These are phyloP conservation scores for Heliconius charithonia DNA, from an alignment of 2,888 invertebrate genomes.

Conservation along the genomic window DNA sequence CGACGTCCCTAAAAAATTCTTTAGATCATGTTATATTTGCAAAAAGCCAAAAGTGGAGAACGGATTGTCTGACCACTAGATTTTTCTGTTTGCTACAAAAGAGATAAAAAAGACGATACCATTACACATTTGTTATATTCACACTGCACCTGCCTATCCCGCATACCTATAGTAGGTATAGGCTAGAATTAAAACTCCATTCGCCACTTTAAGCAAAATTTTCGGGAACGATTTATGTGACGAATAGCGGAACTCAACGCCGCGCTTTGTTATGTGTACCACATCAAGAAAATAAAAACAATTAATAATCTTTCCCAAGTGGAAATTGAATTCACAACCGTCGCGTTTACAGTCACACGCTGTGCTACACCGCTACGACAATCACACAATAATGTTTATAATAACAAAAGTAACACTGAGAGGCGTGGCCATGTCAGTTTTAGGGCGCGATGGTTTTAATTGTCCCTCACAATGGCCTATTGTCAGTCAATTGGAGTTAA, in stretches of 20 bases:
- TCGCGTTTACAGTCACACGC: neutral
- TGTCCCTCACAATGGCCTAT: slow-evolving; percentile 47
- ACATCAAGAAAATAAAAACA: neutral
- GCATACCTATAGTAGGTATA: no score
- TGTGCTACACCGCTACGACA: neutral
- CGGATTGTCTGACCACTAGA: no score
- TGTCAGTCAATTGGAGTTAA: slow-evolving; percentile 39
- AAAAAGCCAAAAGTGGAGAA: no score
- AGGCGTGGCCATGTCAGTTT: slow-evolving; percentile 53
- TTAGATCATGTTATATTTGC: no score
- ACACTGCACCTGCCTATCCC: no score
- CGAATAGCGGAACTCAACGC: neutral
- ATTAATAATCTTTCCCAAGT: neutral
- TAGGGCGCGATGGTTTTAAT: slow-evolving; percentile 51
- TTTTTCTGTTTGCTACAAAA: no score
- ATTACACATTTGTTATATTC: no score
- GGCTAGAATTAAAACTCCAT: neutral
- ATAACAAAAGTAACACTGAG: slow-evolving; percentile 40
- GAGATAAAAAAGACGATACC: no score
- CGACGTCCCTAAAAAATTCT: no score
- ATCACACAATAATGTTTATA: slow-evolving; percentile 29
- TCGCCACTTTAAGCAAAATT: neutral
- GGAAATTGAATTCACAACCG: neutral
- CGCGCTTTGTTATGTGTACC: neutral
- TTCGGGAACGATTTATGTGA: neutral